Evolutionary conservation across 2,113 vertebrate species (phyloP).

Genomic region (Eolophus roseicapilla): DNA sequence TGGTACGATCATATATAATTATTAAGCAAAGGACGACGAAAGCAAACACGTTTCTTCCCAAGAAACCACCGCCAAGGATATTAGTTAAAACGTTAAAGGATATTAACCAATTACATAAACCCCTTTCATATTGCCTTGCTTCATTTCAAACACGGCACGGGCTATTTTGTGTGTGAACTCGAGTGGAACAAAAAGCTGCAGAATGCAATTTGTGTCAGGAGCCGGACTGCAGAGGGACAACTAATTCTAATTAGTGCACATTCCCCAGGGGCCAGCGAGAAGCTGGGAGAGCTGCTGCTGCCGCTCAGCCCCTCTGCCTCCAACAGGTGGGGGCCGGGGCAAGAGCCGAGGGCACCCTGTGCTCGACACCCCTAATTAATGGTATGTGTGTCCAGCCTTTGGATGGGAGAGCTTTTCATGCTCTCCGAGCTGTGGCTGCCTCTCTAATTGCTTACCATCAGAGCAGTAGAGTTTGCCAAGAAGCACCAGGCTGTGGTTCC

Average conservation of each 20-base stretch:
- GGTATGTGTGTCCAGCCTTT: slow-evolving; percentile 67
- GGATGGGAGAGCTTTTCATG: slow-evolving; percentile 67
- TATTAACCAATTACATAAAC: slow-evolving; percentile 82
- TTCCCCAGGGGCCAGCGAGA: slow-evolving; percentile 78
- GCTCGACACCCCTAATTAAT: slow-evolving; percentile 78
- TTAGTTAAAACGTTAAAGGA: slow-evolving; percentile 80
- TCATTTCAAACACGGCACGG: slow-evolving; percentile 81
- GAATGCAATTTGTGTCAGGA: slow-evolving; percentile 87
- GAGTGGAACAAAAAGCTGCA: slow-evolving; percentile 87
- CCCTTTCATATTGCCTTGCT: slow-evolving; percentile 85
- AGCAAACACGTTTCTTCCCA: slow-evolving; percentile 51
- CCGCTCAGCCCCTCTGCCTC: slow-evolving; percentile 62
- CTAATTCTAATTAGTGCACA: slow-evolving; percentile 87
- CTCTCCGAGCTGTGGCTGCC: neutral
- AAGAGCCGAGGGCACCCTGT: slow-evolving; percentile 77
- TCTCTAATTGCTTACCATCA: slow-evolving; percentile 77
- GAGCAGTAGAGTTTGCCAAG: slow-evolving; percentile 68
- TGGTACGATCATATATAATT: slow-evolving; percentile 66
- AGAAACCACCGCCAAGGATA: slow-evolving; percentile 70
- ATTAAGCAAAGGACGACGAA: slow-evolving; percentile 68
- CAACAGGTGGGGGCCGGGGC: slow-evolving; percentile 82
- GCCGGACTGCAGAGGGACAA: slow-evolving; percentile 83
- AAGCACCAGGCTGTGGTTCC: slow-evolving; percentile 9
- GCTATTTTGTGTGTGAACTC: slow-evolving; percentile 87
- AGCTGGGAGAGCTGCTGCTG: slow-evolving; percentile 69